Conservation (phyloP, 2,888 invertebrate species). For the Protophormia terraenovae region DNA sequence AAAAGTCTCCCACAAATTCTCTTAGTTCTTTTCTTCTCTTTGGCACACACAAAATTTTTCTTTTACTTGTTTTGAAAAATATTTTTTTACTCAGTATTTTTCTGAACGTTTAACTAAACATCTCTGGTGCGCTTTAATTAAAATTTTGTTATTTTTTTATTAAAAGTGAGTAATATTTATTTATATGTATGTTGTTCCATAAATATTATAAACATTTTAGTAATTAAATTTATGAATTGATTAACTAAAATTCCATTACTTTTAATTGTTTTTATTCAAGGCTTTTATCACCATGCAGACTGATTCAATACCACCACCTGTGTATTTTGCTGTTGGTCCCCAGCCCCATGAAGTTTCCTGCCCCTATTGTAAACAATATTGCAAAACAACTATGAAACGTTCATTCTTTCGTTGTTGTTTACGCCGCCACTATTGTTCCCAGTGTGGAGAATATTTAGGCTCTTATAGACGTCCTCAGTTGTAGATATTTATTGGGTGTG, state of each 20-base stretch:
- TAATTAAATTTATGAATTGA: conserved; percentile 34
- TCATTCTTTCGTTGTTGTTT: conserved; percentile 74
- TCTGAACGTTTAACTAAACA: conserved; percentile 9
- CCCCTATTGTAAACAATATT: conserved; percentile 76
- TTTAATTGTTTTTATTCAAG: conserved; percentile 8
- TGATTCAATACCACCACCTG: conserved; percentile 43
- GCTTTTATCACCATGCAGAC: conserved; percentile 1
- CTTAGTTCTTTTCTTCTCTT: not conserved
- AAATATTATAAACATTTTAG: conserved; percentile 17
- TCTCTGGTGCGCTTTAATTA: not conserved
- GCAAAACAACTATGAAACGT: conserved; percentile 74
- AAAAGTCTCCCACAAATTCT: not conserved
- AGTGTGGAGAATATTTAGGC: conserved; percentile 79
- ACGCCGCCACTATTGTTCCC: conserved; percentile 77
- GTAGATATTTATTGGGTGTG: conserved; percentile 52
- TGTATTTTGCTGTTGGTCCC: conserved; percentile 79
- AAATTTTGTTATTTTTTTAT: not conserved
- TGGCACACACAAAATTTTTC: not conserved
- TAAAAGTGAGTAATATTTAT: conserved; percentile 30
- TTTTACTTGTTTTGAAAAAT: not conserved
- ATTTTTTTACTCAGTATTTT: conserved; percentile 27
- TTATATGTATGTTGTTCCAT: not conserved
- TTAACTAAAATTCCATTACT: conserved; percentile 7
- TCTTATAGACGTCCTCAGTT: conserved; percentile 78
- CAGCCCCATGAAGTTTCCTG: conserved; percentile 77